Base-by-base conservation (phyloP, 2,888 invertebrate genomes). In the Philhelius pedissequus region DNA sequence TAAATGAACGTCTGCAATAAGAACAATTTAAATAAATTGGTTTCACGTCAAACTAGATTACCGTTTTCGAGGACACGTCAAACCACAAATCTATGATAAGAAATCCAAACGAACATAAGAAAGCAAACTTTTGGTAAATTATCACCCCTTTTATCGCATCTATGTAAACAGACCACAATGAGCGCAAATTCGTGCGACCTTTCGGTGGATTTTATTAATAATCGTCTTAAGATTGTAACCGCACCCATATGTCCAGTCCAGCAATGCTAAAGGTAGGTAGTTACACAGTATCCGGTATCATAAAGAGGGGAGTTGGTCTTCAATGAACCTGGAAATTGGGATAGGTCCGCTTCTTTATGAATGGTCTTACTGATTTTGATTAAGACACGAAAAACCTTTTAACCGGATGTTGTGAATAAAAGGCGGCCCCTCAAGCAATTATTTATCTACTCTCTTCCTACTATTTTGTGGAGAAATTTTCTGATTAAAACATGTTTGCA, bases 311-410 rank as follows among this genome's bases (percentile, higher is more conserved):
- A 76, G 15, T n/a, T 20, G n/a, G 45, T 69, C 58, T 69, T 78
- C 73, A 83, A 83, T 83, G 78, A 79, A 83, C 78, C 78, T 78
- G 70, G 48, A 78, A 78, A 83, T 83, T 83, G 83, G 83, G 83
- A 83, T 83, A 78, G 83, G 83, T 83, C 78, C 38, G 56, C 11
- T 32, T 13, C 18, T 70, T 83, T 74, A 78, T 73, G 62, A 68
- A 15, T 62, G 62, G 32, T 73, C 60, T 78, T 77, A 54, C 64
- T 32, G 54, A 48, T 64, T 74, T 71, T 43, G 62, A 75, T 76
- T 68, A 27, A 84, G 75, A 80, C 84, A 80, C 66, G 76, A 75
- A 80, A 84, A 80, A 68, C 80, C 66, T 80, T 70, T 84, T 80
- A 80, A 84, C 84, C 80, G 84, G 84, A 84, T 80, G 84, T 80